Evolutionary conservation across 30 jellyfish, hydroid and myxozoan genomes (phyloP).

Genomic region (Aurelia sp.): DNA sequence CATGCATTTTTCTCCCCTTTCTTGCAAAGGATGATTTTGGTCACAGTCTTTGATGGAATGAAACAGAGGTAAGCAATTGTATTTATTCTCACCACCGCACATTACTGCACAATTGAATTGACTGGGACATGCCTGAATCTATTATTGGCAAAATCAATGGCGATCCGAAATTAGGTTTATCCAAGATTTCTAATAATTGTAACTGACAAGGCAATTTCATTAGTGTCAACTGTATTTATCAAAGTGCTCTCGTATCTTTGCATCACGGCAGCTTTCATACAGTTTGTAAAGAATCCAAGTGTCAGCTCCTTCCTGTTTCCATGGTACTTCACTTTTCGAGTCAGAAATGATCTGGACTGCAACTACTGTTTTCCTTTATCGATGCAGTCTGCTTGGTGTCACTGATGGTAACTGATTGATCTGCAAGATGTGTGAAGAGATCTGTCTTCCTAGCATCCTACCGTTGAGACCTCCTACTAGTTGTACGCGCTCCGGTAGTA

Average conservation of each 20-base stretch:
- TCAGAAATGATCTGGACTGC: not conserved
- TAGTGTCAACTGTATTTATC: constrained; percentile 32
- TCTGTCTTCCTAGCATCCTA: not conserved
- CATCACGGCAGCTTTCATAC: not conserved
- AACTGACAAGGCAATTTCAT: not conserved
- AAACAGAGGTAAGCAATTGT: not conserved
- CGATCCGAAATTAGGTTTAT: not conserved
- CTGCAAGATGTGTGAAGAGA: not conserved
- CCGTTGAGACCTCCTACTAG: not conserved
- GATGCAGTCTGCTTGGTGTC: not conserved
- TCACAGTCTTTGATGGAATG: constrained; percentile 39
- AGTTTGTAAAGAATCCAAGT: not conserved
- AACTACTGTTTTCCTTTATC: not conserved
- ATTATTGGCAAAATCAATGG: constrained; percentile 22
- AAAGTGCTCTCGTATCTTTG: not conserved
- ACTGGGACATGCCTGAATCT: not conserved
- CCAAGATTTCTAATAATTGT: not conserved
- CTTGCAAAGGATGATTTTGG: constrained; percentile 12
- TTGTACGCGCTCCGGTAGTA: not conserved
- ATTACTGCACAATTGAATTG: not conserved
- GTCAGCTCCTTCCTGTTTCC: not conserved
- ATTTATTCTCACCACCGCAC: not conserved
- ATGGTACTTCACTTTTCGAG: not conserved
- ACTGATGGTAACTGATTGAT: not conserved
- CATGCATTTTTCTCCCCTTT: constrained; percentile 27